These are phyloP conservation scores for Meriones psammophilus DNA, from an alignment of 2,797 vertebrate species.

Conservation along the genomic window DNA sequence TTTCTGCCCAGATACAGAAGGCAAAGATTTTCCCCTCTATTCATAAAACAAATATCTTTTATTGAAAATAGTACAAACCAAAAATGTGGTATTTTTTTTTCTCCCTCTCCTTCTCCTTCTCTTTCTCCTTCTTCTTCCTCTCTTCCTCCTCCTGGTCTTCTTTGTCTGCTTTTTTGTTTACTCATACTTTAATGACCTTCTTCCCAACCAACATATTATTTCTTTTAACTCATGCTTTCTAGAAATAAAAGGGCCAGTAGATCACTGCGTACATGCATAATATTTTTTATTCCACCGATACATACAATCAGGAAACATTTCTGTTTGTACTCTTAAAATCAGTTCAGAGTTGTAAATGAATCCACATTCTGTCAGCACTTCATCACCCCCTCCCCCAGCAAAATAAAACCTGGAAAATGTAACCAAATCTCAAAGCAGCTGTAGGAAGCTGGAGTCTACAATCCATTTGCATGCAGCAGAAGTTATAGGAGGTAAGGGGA, in stretches of 20 bases:
- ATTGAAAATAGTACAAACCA: conserved; percentile 73
- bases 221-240: conserved; percentile 56
- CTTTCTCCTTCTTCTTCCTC: background rate
- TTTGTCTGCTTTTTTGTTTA: background rate
- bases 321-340: conserved; percentile 68
- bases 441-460: conserved; percentile 45
- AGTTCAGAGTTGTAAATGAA: conserved; percentile 69
- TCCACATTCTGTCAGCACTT: conserved; percentile 81
- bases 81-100: background rate
- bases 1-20: conserved; percentile 84
- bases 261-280: conserved; percentile 49
- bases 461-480: conserved; percentile 70
- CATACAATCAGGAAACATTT: conserved; percentile 66
- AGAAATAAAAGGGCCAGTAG: conserved; percentile 73
- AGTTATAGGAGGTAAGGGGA: conserved; percentile 14
- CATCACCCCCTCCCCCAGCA: background rate
- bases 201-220: conserved; percentile 41
- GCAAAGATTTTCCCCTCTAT: conserved; percentile 78
- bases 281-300: conserved; percentile 68
- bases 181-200: conserved; percentile 18
- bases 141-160: background rate
- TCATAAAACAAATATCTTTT: conserved; percentile 76
- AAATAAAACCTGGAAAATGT: conserved; percentile 66
- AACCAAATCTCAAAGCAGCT: conserved; percentile 76
- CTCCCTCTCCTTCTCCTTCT: background rate